These are phyloP conservation scores for Emys orbicularis DNA, from an alignment of 2,797 vertebrate species.

Conservation along the genomic window DNA sequence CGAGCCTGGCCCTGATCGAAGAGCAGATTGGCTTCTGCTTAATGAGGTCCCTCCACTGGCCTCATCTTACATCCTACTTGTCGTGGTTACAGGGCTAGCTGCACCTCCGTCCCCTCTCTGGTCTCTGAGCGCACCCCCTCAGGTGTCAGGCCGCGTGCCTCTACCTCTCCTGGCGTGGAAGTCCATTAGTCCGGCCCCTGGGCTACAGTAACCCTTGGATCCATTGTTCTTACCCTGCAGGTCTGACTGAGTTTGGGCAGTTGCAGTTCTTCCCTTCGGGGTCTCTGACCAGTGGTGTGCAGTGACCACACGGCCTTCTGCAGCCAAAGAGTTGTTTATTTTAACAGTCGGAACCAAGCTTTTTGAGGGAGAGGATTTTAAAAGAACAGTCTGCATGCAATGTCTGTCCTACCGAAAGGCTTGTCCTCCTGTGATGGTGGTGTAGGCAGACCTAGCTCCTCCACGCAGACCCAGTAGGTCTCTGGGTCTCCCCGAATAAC, in stretches of 20 bases:
- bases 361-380: background rate
- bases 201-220: background rate
- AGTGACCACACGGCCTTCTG: background rate
- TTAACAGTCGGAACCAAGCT: background rate
- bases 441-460: background rate
- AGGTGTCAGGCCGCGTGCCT: background rate
- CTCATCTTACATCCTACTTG: background rate
- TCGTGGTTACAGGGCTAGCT: background rate
- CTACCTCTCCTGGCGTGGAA: background rate
- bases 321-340: background rate
- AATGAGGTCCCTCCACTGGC: background rate
- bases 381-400: background rate
- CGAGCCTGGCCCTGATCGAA: background rate
- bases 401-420: background rate
- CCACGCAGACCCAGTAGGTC: background rate
- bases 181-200: background rate
- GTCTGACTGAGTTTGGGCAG: background rate
- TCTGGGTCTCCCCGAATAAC: background rate
- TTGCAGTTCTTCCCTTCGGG: background rate
- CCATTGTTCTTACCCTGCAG: background rate
- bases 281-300: background rate
- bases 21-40: background rate
- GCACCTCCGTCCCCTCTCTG: background rate
- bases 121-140: background rate
- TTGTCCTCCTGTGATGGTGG: background rate